Percentiles rank a stretch among this genome's conserved stretches.
These are phyloP conservation scores for Chelon auratus DNA, from an alignment of 2,797 vertebrate genomes.

Conservation along the genomic window DNA sequence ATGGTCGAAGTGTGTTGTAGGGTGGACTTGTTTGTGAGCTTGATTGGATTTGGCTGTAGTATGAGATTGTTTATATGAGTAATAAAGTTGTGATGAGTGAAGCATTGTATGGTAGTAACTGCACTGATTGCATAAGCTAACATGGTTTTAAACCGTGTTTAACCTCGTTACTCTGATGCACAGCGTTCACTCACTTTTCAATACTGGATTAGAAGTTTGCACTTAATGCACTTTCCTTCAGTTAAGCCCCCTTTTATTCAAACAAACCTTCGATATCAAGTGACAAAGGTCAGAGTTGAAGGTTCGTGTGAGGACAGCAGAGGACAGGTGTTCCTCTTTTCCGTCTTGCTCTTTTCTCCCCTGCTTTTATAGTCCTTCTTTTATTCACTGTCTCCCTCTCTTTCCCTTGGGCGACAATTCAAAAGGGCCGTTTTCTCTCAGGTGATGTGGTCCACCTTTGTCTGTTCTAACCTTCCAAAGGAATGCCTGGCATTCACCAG, in stretches of 20 bases:
- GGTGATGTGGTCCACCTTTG: constrained; percentile 79
- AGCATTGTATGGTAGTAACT: constrained; percentile 32
- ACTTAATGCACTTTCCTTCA: constrained; percentile 25
- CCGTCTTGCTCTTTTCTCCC: constrained; percentile 32
- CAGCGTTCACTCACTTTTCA: constrained; percentile 15
- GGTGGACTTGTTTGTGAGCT: constrained; percentile 68
- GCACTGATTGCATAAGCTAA: constrained; percentile 32
- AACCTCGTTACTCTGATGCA: constrained; percentile 28
- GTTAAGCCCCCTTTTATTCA: constrained; percentile 40
- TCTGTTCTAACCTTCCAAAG: constrained; percentile 83
- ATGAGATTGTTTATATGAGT: constrained; percentile 50
- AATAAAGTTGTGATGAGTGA: constrained; percentile 28
- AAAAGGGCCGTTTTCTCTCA: constrained; percentile 73
- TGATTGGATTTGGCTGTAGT: constrained; percentile 58
- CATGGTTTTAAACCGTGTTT: constrained; percentile 44
- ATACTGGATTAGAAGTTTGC: constrained; percentile 18
- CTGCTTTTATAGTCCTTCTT: constrained; percentile 53
- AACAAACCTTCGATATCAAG: constrained; percentile 48
- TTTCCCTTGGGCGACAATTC: constrained; percentile 60
- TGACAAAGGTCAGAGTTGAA: constrained; percentile 65
- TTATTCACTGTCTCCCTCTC: constrained; percentile 50
- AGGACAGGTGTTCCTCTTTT: constrained; percentile 62
- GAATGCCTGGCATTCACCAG: constrained; percentile 83
- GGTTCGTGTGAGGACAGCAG: constrained; percentile 59
- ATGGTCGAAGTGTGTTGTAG: constrained; percentile 69